phyloP scores from a whole-genome alignment of 2,113 vertebrate genomes.

The Charina bottae region DNA sequence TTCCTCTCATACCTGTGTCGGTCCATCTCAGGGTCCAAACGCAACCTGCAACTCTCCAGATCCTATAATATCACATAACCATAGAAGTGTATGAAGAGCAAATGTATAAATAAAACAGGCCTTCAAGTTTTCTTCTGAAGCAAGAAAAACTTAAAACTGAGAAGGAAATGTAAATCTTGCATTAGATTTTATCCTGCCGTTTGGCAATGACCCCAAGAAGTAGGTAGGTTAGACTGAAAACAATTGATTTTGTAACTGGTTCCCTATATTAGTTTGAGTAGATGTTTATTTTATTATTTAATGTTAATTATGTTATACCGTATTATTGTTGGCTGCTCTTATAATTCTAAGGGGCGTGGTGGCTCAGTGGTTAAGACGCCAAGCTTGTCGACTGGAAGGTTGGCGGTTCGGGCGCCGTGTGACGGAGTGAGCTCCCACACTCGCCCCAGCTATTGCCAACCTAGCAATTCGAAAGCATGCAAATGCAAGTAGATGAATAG shows the following conservation, averaged over 20 bases:
- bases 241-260: not conserved
- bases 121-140: not conserved
- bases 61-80: conserved; percentile 76
- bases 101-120: not conserved
- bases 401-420: no score
- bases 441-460: no score
- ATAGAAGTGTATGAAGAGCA: not conserved
- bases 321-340: not conserved
- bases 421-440: no score
- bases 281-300: not conserved
- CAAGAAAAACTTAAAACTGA: not conserved
- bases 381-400: no score
- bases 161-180: conserved; percentile 4
- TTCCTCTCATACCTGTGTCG: conserved; percentile 97
- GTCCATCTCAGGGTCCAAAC: conserved; percentile 93
- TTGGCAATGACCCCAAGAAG: not conserved
- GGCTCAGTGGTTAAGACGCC: no score
- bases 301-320: not conserved
- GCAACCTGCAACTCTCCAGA: conserved; percentile 90
- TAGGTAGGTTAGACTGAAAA: not conserved
- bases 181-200: not conserved
- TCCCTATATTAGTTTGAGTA: not conserved
- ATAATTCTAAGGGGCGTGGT: no score
- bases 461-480: no score
- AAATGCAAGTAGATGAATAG: no score